Conservation (phyloP, 2,113 vertebrate genomes). For the Corythornis madagascariensis region DNA sequence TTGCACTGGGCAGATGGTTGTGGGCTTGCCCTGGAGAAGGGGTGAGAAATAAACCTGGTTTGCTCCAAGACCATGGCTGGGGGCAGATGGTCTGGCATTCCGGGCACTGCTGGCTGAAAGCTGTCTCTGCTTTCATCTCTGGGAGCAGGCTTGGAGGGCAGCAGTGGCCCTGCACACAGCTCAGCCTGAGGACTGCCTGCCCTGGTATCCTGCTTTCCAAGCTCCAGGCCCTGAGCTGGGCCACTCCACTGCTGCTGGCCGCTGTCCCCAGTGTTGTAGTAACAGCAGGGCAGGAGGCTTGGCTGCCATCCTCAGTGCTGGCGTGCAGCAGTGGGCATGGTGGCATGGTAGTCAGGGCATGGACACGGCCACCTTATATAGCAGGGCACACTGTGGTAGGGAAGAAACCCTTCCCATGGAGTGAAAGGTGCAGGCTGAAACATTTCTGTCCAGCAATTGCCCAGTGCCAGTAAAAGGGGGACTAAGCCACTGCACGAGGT, state of each 20-base stretch:
- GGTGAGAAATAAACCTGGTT: neutral
- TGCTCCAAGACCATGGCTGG: neutral
- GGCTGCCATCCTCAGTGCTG: neutral
- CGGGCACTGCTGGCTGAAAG: neutral
- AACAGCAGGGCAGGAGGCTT: neutral
- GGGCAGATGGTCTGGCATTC: neutral
- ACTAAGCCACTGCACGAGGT: neutral
- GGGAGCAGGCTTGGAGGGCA: neutral
- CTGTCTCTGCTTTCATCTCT: neutral
- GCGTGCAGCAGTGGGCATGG: rapidly evolving
- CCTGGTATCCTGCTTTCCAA: neutral
- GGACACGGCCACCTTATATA: neutral
- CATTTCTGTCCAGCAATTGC: neutral
- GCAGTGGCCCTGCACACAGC: neutral
- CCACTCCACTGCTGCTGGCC: neutral
- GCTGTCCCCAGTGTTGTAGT: neutral
- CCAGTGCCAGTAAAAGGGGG: neutral
- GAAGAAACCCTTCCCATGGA: neutral
- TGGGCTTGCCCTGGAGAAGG: neutral
- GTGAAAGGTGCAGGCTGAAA: neutral
- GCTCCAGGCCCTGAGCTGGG: neutral
- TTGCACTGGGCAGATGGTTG: neutral
- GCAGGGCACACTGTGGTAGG: neutral
- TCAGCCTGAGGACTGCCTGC: neutral
- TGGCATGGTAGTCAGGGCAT: neutral